Evolutionary conservation across 2,113 vertebrate species (phyloP).

Genomic region (Motacilla tschutschensis): DNA sequence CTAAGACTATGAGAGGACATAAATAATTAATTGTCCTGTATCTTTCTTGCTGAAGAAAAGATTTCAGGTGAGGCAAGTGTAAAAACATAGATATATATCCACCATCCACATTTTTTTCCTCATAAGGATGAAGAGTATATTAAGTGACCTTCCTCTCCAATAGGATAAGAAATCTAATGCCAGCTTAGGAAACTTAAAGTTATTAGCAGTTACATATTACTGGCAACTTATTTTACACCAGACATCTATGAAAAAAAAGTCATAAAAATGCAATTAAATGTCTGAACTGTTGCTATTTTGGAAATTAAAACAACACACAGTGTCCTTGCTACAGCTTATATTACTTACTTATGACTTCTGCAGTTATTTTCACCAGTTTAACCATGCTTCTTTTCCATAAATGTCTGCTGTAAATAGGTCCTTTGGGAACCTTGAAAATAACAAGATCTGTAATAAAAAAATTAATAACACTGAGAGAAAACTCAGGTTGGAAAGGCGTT

Average conservation of each 20-base stretch:
- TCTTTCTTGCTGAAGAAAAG: background rate
- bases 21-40: background rate
- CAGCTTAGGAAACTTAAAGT: constrained; percentile 58
- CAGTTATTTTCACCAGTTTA: constrained; percentile 76
- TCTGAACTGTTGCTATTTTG: constrained; percentile 79
- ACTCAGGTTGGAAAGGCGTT: constrained; percentile 59
- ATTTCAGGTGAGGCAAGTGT: background rate
- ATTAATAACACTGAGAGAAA: constrained; percentile 77
- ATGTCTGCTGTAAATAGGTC: constrained; percentile 73
- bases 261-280: constrained; percentile 76
- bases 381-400: constrained; percentile 78
- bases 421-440: constrained; percentile 76
- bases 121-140: background rate
- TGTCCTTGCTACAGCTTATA: constrained; percentile 69
- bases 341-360: constrained; percentile 73
- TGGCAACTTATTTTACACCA: constrained; percentile 72
- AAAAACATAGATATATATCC: background rate
- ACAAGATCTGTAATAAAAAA: constrained; percentile 81
- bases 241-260: constrained; percentile 67
- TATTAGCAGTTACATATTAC: constrained; percentile 75
- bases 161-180: constrained; percentile 47
- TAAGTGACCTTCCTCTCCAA: constrained; percentile 27
- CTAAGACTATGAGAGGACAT: background rate
- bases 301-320: constrained; percentile 73
- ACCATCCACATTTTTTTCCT: background rate